Evolutionary conservation across 2,113 vertebrate genomes (phyloP), one percentile per base, ranked within the genome.

Genomic region (Urocolius indicus): DNA sequence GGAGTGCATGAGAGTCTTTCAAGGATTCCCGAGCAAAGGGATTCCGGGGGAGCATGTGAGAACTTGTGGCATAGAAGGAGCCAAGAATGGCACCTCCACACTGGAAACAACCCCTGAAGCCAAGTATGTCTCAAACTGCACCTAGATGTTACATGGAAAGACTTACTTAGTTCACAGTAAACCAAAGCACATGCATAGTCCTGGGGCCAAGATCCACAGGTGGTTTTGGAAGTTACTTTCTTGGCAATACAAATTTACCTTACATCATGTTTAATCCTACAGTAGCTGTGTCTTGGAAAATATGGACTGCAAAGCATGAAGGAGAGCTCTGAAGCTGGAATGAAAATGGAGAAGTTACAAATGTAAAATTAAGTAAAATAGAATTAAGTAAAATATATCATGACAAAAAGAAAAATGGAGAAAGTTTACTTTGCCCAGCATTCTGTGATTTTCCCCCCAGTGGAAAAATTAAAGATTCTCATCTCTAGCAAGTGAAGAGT

Each of bases 381-480:
- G n/a, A n/a, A 41, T 41, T 41, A 41, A 41, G 38, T 24, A 91
- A 96, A 84, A 45, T 38, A 78, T 7, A 54, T 62, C 90, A 83
- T 78, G 27, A 19, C 7, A 55, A 87, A 92, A 61, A 62, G 16
- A 66, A 26, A 54, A 84, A 58, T 23, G 34, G 4, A 67, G 45
- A 72, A 23, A 46, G 34, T 68, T 93, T 87, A 49, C 22, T 86
- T 93, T 92, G 27, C 36, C 57, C 67, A 16, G 20, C 72, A 22
- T 90, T 75, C 41, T 57, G 75, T 89, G 89, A 57, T 95, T 94
- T 95, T 79, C 80, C 26, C 52, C 16, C 6, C 1, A 41, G 34
- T 5, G 51, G 84, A 95, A 93, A 84, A 10, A 51, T 36, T 46
- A 55, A 68, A 79, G n/a, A 73, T 91, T 96, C 86, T 96, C 27